Evolutionary conservation across 2,797 vertebrate genomes (phyloP), one percentile per base, ranked within the genome.

Genomic region (Craterocephalus amniculus): DNA sequence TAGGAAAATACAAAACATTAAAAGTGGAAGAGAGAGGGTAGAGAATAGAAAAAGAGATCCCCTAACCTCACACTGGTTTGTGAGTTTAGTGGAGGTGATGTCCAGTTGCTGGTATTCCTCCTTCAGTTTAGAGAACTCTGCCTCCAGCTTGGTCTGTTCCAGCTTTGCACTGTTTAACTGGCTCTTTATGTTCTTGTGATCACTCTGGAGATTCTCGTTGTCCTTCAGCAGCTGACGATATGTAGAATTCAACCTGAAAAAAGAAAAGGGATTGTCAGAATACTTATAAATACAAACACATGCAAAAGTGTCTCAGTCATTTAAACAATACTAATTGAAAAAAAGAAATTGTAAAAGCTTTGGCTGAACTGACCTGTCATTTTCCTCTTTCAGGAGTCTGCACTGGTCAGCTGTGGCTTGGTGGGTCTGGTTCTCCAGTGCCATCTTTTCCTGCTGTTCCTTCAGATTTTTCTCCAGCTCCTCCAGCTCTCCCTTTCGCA

Each of bases 101-200:
- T 99, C 97, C 87, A 99, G 91, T 77, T 98, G 97, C 80, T 99
- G 98, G 85, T 96, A 98, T 59, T 98, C 96, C 59, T 99, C 97
- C 79, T 94, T 98, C 26, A 99, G 93, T 82, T 96, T 98, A 66
- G 96, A 98, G 91, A 98, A 99, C 60, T 99, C 97, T 0, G 97
- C 96, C 93, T 99, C 98, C 88, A 99, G 92, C 36, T 96, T 94
- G 52, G 97, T 99, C 91, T 99, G 98, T 27, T 99, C 97, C 82
- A 99, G 91, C 83, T 96, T 97, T 65, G 96, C 96, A 52, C 83
- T 94, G 87, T 99, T 99, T 79, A 99, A 34, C 70, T 95, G 94
- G 14, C 88, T 98, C 95, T 99, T 99, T 59, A 96, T 74, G 74
- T 92, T 97, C 92, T 98, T 99, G 81, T 99, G 97, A 76, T 99